Base-by-base conservation (phyloP, 2,888 invertebrate species). In the Diaperis boleti region DNA sequence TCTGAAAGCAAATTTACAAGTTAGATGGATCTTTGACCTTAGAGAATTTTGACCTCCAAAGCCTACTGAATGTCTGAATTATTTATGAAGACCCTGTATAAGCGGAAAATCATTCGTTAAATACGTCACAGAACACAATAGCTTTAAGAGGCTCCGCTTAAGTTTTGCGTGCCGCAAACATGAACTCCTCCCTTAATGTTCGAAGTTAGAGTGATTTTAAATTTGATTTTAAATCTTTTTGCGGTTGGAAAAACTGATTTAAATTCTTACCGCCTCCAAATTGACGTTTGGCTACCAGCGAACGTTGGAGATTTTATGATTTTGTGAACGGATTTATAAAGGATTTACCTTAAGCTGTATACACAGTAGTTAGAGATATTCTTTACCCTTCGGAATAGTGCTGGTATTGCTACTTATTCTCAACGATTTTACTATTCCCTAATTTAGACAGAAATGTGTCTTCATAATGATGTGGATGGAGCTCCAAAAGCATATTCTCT, bases 321-420 rank as follows among this genome's bases (percentile, higher is more conserved):
- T 77, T 77, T 75, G 75, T 73, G 74, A 74, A 74, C 69, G 74
- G 74, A 74, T 76, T 76, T 75, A 74, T 74, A 67, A 68, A 67
- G 74, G 77, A 76, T 77, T n/a, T 75, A 73, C 67, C 63, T 68
- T 76, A 76, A 76, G 76, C 75, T 75, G 74, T 76, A 68, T 75
- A 75, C 73, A 72, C 74, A 72, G 71, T 67, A 76, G 74, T 73
- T 67, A 69, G 62, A 73, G 74, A 72, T 74, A 73, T 62, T 69
- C 67, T 60, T 57, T 64, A 47, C 62, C 65, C 69, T 70, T 67
- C 65, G 59, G 67, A 72, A 72, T 72, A 72, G 71, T 72, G 66
- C 69, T 59, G 37, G 67, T 64, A 69, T 71, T 70, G 69, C 67
- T 68, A 70, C 69, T 69, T 67, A 70, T n/a, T n/a, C n/a, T n/a